A percentile compares a stretch with the other conserved stretches of the same genome.
Evolutionary conservation across 2,113 vertebrate genomes (phyloP).

Genomic region (Rutilus rutilus): DNA sequence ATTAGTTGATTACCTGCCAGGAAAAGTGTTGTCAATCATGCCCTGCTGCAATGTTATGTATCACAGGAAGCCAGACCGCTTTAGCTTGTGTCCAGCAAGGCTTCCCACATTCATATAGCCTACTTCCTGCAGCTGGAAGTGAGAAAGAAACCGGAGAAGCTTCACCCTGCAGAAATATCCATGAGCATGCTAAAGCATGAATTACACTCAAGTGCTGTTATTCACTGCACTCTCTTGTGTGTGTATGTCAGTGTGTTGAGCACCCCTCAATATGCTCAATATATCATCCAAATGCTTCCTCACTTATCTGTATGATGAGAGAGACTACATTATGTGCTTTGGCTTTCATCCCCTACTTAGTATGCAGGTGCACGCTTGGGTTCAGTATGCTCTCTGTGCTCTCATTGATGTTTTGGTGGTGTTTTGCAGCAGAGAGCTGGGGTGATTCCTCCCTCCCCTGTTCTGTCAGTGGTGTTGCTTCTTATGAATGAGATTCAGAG

Average conservation of each 20-base stretch:
- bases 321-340: neutral
- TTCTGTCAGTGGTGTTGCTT: constrained; percentile 29
- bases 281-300: constrained; percentile 39
- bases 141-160: constrained; percentile 25
- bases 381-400: neutral
- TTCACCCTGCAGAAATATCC: constrained; percentile 29
- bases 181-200: constrained; percentile 23
- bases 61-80: neutral
- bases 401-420: constrained; percentile 19
- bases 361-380: neutral
- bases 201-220: neutral
- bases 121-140: neutral
- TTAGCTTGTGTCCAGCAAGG: neutral
- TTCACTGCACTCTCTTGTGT: neutral
- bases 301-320: constrained; percentile 31
- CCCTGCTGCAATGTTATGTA: too few relatives aligned
- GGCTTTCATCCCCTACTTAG: constrained; percentile 12
- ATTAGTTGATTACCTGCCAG: neutral
- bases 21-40: neutral
- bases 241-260: constrained; percentile 39
- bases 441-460: constrained; percentile 22
- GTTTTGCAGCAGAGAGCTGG: constrained; percentile 20
- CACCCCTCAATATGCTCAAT: constrained; percentile 28
- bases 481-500: constrained; percentile 57
- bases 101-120: neutral